Conservation (phyloP, 2,113 vertebrate genomes). For the Vireo altiloquus region DNA sequence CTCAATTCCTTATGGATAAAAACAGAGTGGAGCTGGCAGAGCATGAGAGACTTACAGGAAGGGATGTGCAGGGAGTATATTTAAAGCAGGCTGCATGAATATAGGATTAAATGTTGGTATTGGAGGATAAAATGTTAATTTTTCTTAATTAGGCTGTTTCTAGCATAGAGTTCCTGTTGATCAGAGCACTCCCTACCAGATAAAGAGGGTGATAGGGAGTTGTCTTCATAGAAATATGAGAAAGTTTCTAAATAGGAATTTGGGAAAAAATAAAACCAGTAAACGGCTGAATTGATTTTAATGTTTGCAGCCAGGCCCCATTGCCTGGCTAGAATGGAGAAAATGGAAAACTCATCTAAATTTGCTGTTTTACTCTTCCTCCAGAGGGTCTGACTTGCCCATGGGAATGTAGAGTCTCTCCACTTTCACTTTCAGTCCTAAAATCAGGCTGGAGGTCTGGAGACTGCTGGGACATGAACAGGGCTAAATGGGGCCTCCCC, state of each 20-base stretch:
- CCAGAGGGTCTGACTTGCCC: background rate
- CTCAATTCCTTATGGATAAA: constrained; percentile 54
- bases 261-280: background rate
- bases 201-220: background rate
- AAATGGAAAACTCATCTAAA: background rate
- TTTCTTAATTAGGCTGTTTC: constrained; percentile 50
- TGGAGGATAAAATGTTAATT: constrained; percentile 52
- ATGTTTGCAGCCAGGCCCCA: background rate
- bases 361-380: background rate
- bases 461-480: background rate
- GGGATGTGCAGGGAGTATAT: background rate
- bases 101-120: constrained; percentile 26
- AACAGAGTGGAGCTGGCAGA: constrained; percentile 57
- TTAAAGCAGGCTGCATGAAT: constrained; percentile 44
- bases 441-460: background rate
- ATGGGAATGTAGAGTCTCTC: background rate
- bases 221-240: background rate
- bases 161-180: background rate
- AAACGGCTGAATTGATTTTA: background rate
- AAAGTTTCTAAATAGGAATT: background rate
- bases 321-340: background rate
- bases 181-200: constrained; percentile 6
- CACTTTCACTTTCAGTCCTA: background rate
- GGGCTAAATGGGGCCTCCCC: accelerated
- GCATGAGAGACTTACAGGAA: constrained; percentile 51